These are phyloP conservation scores for Meda fulgida DNA, from an alignment of 2,797 vertebrate genomes.

Conservation along the genomic window DNA sequence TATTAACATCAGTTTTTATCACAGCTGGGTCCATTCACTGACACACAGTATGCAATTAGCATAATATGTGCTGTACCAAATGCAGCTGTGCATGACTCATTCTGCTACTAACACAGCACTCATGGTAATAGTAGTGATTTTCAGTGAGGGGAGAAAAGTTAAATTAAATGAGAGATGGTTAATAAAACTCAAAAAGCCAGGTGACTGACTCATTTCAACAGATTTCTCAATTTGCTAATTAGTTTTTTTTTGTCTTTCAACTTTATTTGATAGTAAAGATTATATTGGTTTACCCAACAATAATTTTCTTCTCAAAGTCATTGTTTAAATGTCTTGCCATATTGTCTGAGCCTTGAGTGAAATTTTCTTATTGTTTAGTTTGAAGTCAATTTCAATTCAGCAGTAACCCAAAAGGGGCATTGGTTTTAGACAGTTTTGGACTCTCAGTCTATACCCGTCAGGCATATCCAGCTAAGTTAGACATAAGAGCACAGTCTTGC, in stretches of 20 bases:
- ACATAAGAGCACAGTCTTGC: background rate
- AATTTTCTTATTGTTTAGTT: background rate
- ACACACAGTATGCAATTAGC: background rate
- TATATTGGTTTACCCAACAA: constrained; percentile 4
- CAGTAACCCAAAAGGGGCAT: background rate
- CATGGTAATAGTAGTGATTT: constrained; percentile 13
- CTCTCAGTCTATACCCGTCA: constrained; percentile 3
- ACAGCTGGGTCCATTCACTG: constrained; percentile 32
- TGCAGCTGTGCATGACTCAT: constrained; percentile 17
- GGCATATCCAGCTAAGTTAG: constrained; percentile 7
- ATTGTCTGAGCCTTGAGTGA: background rate
- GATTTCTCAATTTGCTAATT: background rate
- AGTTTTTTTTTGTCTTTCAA: background rate
- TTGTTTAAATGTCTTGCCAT: background rate
- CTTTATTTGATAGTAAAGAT: constrained; percentile 21
- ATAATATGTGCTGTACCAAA: background rate
- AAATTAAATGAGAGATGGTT: constrained; percentile 21
- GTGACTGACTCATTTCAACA: constrained; percentile 1
- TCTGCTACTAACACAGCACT: constrained; percentile 17
- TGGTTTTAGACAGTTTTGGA: background rate
- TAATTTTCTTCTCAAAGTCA: background rate
- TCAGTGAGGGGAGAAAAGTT: background rate
- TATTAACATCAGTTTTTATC: constrained; percentile 12
- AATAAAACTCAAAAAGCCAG: constrained; percentile 21
- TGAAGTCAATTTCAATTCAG: constrained; percentile 14